Conservation (phyloP, 2,888 invertebrate genomes). For the Cyaniris semiargus region DNA sequence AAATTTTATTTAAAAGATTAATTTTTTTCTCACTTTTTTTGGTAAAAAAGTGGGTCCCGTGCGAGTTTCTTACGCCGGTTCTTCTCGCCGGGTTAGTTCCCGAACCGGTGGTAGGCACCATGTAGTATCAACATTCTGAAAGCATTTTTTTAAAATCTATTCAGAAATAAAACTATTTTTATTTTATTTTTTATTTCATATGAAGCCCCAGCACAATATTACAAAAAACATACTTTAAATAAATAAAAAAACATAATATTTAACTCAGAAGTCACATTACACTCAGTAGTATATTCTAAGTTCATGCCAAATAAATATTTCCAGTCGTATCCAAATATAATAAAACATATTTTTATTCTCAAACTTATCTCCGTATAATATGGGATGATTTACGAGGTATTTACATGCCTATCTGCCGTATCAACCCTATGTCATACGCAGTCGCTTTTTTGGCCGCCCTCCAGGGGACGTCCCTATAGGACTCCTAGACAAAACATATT, state of each 20-base stretch:
- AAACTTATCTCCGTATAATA: neutral
- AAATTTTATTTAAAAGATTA: too few relatives aligned
- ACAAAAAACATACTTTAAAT: neutral
- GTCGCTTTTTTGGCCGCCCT: conserved; percentile 11
- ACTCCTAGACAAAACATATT: conserved; percentile 18
- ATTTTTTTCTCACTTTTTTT: too few relatives aligned
- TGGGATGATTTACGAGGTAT: conserved; percentile 12
- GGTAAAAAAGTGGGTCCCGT: too few relatives aligned
- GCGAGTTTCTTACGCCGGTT: too few relatives aligned
- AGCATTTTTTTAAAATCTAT: too few relatives aligned
- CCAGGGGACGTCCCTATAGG: conserved; percentile 9
- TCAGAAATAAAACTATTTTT: too few relatives aligned
- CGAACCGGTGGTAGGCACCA: too few relatives aligned
- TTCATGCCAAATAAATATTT: neutral
- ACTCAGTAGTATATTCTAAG: neutral
- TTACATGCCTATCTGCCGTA: conserved; percentile 2
- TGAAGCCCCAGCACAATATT: too few relatives aligned
- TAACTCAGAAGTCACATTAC: neutral
- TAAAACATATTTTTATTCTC: conserved; percentile 18
- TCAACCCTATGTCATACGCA: neutral
- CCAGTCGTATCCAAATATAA: neutral
- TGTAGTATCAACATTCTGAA: too few relatives aligned
- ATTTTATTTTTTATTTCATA: too few relatives aligned
- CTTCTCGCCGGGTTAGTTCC: too few relatives aligned
- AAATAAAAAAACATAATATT: neutral